Percentiles rank a stretch among this genome's conserved stretches.
These are phyloP conservation scores for Neocrepidodera transversa DNA, from an alignment of 2,888 invertebrate species.

Conservation along the genomic window DNA sequence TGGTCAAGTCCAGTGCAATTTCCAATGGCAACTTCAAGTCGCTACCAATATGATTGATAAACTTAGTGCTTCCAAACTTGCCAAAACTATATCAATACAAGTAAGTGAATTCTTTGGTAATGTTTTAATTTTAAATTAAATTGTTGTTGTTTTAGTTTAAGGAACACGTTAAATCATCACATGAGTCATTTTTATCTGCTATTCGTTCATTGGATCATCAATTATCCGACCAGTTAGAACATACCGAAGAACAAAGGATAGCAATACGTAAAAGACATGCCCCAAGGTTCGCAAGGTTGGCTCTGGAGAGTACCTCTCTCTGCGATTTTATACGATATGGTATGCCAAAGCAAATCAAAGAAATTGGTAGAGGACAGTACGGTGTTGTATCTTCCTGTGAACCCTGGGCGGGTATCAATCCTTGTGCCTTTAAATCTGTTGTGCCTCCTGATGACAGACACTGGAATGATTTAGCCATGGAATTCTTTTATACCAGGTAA, in stretches of 20 bases:
- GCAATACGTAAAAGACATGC: slow-evolving; percentile 80
- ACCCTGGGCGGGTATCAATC: slow-evolving; percentile 75
- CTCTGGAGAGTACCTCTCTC: slow-evolving; percentile 83
- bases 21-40: slow-evolving; percentile 76
- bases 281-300: slow-evolving; percentile 80
- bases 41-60: slow-evolving; percentile 74
- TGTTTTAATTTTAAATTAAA: not conserved
- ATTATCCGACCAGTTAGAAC: slow-evolving; percentile 74
- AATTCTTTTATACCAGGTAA: slow-evolving; percentile 87
- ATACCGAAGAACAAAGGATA: slow-evolving; percentile 80
- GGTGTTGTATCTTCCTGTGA: slow-evolving; percentile 87
- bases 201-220: slow-evolving; percentile 74
- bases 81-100: slow-evolving; percentile 73
- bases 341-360: slow-evolving; percentile 69
- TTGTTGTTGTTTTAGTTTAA: slow-evolving; percentile 65
- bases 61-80: slow-evolving; percentile 73
- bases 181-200: slow-evolving; percentile 78
- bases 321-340: slow-evolving; percentile 80
- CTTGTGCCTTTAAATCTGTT: slow-evolving; percentile 86
- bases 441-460: slow-evolving; percentile 88
- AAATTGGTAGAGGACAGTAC: slow-evolving; percentile 84
- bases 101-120: slow-evolving; percentile 46
- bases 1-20: slow-evolving; percentile 55
- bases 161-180: slow-evolving; percentile 77
- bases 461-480: slow-evolving; percentile 90